Base-by-base conservation (phyloP, 2,888 invertebrate species). In the Gisinianus flammeolus region DNA sequence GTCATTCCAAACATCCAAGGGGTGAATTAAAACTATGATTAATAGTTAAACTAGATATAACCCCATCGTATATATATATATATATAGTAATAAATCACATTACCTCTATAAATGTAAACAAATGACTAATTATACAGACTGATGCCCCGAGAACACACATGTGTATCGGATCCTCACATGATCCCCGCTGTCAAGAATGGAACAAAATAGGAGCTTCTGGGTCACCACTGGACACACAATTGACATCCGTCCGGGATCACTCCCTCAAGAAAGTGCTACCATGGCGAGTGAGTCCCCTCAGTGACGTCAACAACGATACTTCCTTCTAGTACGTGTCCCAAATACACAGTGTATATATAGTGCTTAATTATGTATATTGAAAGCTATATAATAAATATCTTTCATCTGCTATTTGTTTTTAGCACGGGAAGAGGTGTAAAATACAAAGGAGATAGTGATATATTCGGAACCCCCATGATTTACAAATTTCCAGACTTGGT, bases 401-500 rank as follows among this genome's bases (percentile, higher is more conserved):
- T n/a, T n/a, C n/a, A n/a, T n/a, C n/a, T n/a, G n/a, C n/a, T n/a
- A n/a, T 67, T 22, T 10, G 22, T 44, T 33, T 70, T 19, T 35
- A 83, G 83, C 70, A 83, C 83, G 22, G 83, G 83, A n/a, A 81
- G 80, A 64, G 83, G 82, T 8, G 74, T 83, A 33, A 80, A 79
- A 0, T 83, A 83, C 75, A 78, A 76, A 26, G 74, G 78, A 22
- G 58, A 78, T 5, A 33, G 74, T 19, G 79, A 77, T 35, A 80
- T 81, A 26, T 74, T 81, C 26, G 83, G 81, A 2, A 77, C 80
- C 0, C 78, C 80, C 0, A 76, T 79, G 62, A 35, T 74, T 19
- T 80, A 82, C 24, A 83, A 80, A 72, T 83, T 84, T 72, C 83
- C 82, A 19, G 81, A 84, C 76, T 77, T 84, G 52, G 81, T 84